phyloP scores from a whole-genome alignment of 2,113 vertebrate genomes.

The Coturnix japonica region DNA sequence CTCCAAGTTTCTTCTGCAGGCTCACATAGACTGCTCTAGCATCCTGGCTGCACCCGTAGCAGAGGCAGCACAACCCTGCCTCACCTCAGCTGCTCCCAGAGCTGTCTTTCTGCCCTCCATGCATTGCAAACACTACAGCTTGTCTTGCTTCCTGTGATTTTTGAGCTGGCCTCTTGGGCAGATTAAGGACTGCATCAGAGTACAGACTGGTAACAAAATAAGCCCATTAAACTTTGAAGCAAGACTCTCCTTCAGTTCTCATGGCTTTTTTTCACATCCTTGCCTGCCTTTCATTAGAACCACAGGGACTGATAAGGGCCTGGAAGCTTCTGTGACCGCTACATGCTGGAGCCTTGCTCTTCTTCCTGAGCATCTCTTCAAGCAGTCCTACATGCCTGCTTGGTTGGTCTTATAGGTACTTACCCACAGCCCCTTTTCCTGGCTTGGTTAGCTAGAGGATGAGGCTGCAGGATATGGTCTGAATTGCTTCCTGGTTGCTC shows the following conservation, averaged over 20 bases:
- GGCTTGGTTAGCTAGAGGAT: neutral
- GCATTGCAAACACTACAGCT: neutral
- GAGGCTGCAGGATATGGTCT: neutral
- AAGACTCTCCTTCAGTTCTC: neutral
- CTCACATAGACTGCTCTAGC: neutral
- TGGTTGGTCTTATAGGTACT: neutral
- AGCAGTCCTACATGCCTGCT: neutral
- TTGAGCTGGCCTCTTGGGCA: neutral
- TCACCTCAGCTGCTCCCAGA: neutral
- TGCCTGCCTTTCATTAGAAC: neutral
- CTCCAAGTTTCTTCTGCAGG: neutral
- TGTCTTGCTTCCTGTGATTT: neutral
- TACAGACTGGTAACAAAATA: neutral
- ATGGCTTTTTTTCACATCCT: neutral
- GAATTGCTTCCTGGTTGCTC: neutral
- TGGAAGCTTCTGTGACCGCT: neutral
- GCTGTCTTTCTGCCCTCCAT: neutral
- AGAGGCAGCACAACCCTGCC: rapidly evolving
- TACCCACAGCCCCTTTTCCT: neutral
- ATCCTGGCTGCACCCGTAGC: rapidly evolving
- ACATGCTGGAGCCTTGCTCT: neutral
- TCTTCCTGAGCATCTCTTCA: neutral
- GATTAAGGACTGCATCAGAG: neutral
- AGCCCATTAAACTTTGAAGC: neutral
- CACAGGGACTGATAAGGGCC: neutral